phyloP scores from a whole-genome alignment of 2,888 invertebrate species.

The Yponomeuta sedellus region DNA sequence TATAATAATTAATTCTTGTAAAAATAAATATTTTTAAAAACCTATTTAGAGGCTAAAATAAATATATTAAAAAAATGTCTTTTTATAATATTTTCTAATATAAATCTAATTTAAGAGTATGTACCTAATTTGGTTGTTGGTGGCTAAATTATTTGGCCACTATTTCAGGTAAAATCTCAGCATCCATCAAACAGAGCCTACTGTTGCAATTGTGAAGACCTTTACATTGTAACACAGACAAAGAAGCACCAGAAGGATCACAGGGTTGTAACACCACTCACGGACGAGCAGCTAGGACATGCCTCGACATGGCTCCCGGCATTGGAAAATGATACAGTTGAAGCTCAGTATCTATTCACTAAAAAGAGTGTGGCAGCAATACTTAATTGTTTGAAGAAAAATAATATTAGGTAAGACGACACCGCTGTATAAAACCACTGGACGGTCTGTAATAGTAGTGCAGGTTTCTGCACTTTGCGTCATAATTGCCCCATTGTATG shows the following conservation, averaged over 20 bases:
- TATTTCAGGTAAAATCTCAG: slow-evolving; percentile 55
- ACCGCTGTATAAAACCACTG: slow-evolving; percentile 13
- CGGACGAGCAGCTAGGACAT: slow-evolving; percentile 74
- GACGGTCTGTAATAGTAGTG: too few species aligned
- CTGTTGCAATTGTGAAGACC: slow-evolving; percentile 79
- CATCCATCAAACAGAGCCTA: slow-evolving; percentile 72
- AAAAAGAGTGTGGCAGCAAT: slow-evolving; percentile 80
- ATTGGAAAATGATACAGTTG: slow-evolving; percentile 83
- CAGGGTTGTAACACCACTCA: slow-evolving; percentile 65
- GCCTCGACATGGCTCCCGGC: slow-evolving; percentile 83
- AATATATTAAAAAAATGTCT: too few species aligned
- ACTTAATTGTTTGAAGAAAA: slow-evolving; percentile 74
- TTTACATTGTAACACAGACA: slow-evolving; percentile 57
- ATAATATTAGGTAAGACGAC: slow-evolving; percentile 73
- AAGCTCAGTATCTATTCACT: slow-evolving; percentile 93
- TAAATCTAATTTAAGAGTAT: too few species aligned
- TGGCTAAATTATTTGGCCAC: too few species aligned
- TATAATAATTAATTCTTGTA: too few species aligned
- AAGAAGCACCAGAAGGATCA: slow-evolving; percentile 77
- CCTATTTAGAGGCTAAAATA: too few species aligned
- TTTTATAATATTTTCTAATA: too few species aligned
- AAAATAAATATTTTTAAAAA: too few species aligned
- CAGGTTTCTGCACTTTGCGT: too few species aligned
- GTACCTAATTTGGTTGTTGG: too few species aligned
- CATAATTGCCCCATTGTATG: too few species aligned